These are phyloP conservation scores for Clarias magur DNA, from an alignment of 2,113 vertebrate species.

Conservation along the genomic window DNA sequence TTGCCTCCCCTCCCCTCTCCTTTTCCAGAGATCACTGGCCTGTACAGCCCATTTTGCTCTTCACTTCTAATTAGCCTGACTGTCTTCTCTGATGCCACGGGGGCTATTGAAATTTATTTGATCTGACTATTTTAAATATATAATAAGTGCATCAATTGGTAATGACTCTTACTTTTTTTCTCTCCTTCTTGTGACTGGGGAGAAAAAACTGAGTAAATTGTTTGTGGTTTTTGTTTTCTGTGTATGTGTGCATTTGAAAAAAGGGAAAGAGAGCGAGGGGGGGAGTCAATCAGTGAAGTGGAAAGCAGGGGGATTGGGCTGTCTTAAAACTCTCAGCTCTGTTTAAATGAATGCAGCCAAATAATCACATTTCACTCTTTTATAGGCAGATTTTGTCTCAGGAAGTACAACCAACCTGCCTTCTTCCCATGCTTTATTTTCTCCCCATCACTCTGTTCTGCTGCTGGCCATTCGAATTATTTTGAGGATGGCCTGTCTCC, in stretches of 20 bases:
- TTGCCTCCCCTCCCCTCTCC: constrained; percentile 3
- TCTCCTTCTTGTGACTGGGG: background rate
- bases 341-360: constrained; percentile 64
- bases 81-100: constrained; percentile 49
- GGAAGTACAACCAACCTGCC: constrained; percentile 15
- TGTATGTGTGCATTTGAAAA: constrained; percentile 1
- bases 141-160: constrained; percentile 44
- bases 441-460: constrained; percentile 12
- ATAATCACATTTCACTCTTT: constrained; percentile 46
- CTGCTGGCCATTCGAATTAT: constrained; percentile 39
- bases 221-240: constrained; percentile 47
- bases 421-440: constrained; percentile 36
- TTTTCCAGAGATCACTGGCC: constrained; percentile 48
- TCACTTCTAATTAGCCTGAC: constrained; percentile 58
- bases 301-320: constrained; percentile 52
- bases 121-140: constrained; percentile 44
- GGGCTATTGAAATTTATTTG: constrained; percentile 52
- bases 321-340: constrained; percentile 60
- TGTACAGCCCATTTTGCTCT: constrained; percentile 34
- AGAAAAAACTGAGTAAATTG: constrained; percentile 44
- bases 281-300: constrained; percentile 59
- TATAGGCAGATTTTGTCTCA: constrained; percentile 53
- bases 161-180: constrained; percentile 21
- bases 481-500: constrained; percentile 24
- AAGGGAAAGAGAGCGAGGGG: constrained; percentile 47